These are phyloP conservation scores for Leptodirus hochenwartii DNA, from an alignment of 2,888 invertebrate species.

Conservation along the genomic window DNA sequence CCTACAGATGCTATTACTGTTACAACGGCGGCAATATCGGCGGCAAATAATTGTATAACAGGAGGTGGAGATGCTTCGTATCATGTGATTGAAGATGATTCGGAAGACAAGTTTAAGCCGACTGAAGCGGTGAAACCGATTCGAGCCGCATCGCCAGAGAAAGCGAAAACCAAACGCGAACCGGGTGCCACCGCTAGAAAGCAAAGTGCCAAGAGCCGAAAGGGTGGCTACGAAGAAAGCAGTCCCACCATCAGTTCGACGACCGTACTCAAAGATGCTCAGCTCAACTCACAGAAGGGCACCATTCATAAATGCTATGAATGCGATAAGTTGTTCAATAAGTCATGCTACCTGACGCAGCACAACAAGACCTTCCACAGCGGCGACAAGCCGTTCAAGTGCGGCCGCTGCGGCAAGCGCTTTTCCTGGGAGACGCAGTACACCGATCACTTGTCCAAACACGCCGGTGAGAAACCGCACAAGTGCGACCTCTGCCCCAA, in stretches of 20 bases:
- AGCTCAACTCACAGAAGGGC: conserved; percentile 13
- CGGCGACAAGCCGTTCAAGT: conserved; percentile 73
- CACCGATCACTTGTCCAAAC: conserved; percentile 56
- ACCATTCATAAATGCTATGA: conserved; percentile 49
- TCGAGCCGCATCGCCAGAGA: conserved; percentile 22
- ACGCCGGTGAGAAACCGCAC: conserved; percentile 68
- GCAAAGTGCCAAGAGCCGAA: no score
- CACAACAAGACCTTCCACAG: conserved; percentile 81
- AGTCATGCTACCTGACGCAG: conserved; percentile 75
- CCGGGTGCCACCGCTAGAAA: not conserved
- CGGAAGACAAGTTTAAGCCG: conserved; percentile 19
- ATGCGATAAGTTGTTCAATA: conserved; percentile 72
- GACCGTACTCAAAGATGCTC: conserved; percentile 9
- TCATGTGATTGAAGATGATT: no score
- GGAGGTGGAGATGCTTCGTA: no score
- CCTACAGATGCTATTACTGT: no score
- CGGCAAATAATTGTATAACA: no score
- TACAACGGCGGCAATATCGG: not conserved
- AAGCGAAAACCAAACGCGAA: conserved; percentile 22
- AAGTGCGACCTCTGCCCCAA: conserved; percentile 74
- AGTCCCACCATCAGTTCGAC: conserved; percentile 23
- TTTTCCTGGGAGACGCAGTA: conserved; percentile 55
- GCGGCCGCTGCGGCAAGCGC: conserved; percentile 69
- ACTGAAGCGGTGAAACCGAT: conserved; percentile 23
- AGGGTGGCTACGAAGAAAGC: conserved; percentile 21